A percentile compares a stretch with the other conserved stretches of the same genome.
Conservation (phyloP, 1,140 invertebrate species). For the Megathymus violae region DNA sequence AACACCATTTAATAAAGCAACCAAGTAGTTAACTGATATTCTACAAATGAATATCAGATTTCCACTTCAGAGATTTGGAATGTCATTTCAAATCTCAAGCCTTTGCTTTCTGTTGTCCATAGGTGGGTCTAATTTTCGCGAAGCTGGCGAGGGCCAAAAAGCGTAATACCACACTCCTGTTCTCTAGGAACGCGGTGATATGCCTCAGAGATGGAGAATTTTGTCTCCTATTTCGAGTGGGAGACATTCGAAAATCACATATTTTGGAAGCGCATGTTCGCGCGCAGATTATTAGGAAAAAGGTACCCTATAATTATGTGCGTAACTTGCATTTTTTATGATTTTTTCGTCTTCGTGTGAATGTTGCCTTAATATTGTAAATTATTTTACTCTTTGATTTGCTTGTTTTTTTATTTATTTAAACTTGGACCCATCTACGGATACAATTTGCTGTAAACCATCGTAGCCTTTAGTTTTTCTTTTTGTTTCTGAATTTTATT, state of each 20-base stretch:
- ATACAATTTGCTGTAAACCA: slow-evolving; percentile 34
- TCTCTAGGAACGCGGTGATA: slow-evolving; percentile 81
- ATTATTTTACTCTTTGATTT: slow-evolving; percentile 26
- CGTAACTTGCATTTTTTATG: slow-evolving; percentile 27
- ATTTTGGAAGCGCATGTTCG: slow-evolving; percentile 83
- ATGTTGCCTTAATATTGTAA: slow-evolving; percentile 30
- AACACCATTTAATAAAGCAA: slow-evolving; percentile 34
- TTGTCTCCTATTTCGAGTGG: slow-evolving; percentile 83
- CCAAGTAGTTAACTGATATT: not conserved
- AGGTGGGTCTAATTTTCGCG: slow-evolving; percentile 85
- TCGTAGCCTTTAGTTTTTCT: slow-evolving; percentile 30
- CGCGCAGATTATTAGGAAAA: slow-evolving; percentile 82
- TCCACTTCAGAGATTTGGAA: slow-evolving; percentile 48
- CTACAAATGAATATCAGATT: slow-evolving; percentile 39
- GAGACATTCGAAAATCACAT: slow-evolving; percentile 84
- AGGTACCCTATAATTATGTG: slow-evolving; percentile 61
- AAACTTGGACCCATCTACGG: slow-evolving; percentile 59
- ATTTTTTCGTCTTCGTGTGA: not conserved
- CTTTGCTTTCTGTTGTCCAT: slow-evolving; percentile 77
- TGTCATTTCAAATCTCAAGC: slow-evolving; percentile 50
- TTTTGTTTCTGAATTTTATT: slow-evolving; percentile 32
- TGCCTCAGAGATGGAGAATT: slow-evolving; percentile 82
- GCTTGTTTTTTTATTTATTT: slow-evolving; percentile 39
- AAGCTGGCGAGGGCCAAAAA: slow-evolving; percentile 84
- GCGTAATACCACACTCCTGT: slow-evolving; percentile 82